Percentiles rank a stretch among this genome's conserved stretches.
Evolutionary conservation across 2,888 invertebrate genomes (phyloP).

Genomic region (Xestia c-nigrum): DNA sequence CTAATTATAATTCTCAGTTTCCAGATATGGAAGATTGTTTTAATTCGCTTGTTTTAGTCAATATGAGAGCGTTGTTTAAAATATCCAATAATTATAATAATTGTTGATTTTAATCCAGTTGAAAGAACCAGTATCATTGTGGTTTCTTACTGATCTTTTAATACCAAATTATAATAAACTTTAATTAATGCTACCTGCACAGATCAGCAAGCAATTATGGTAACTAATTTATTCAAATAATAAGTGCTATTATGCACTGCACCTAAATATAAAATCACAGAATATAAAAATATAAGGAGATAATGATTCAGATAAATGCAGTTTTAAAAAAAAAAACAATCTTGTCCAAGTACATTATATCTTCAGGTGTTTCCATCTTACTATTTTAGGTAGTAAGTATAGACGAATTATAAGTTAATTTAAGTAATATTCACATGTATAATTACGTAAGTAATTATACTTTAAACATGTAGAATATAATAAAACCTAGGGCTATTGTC

Average conservation of each 20-base stretch:
- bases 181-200: constrained; percentile 14
- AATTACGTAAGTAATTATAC: constrained; percentile 11
- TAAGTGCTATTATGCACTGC: constrained; percentile 13
- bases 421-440: background rate
- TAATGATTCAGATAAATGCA: constrained; percentile 23
- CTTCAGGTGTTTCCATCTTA: background rate
- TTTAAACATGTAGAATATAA: background rate
- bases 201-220: constrained; percentile 21
- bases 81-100: background rate
- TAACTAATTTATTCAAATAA: constrained; percentile 34
- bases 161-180: background rate
- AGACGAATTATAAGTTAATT: background rate
- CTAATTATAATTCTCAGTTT: background rate
- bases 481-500: background rate
- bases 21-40: background rate
- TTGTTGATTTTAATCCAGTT: background rate
- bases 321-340: background rate
- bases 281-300: background rate
- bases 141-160: background rate
- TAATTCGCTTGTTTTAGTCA: background rate
- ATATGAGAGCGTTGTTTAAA: background rate
- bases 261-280: constrained; percentile 19
- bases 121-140: background rate
- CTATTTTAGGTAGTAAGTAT: background rate
- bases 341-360: background rate